Evolutionary conservation across 2,888 invertebrate genomes (phyloP).

Genomic region (Dasysyrphus albostriatus): DNA sequence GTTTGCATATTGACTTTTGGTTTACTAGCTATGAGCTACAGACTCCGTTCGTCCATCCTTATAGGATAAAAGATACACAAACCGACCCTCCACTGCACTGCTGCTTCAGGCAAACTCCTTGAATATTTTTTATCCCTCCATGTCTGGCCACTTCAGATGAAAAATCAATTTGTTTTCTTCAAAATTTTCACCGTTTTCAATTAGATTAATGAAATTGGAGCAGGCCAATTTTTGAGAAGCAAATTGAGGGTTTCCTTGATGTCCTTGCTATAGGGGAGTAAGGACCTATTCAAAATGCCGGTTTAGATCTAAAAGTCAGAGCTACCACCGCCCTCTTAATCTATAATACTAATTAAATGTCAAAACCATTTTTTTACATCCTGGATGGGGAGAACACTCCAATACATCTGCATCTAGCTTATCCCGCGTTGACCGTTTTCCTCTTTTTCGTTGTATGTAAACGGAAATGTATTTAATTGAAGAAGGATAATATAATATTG

Average conservation of each 20-base stretch:
- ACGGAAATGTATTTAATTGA: conserved; percentile 66
- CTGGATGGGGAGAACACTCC: background rate
- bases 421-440: conserved; percentile 25
- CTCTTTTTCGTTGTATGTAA: background rate
- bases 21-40: conserved; percentile 4
- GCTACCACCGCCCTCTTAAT: conserved; percentile 23
- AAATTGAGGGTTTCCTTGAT: conserved; percentile 8
- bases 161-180: conserved; percentile 71
- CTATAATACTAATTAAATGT: conserved; percentile 68
- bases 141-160: conserved; percentile 49
- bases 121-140: background rate
- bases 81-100: background rate
- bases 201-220: conserved; percentile 74
- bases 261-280: background rate
- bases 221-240: conserved; percentile 58
- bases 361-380: conserved; percentile 45
- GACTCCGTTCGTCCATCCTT: conserved; percentile 3
- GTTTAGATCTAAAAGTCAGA: background rate
- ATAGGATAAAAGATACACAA: background rate
- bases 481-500: conserved; percentile 63
- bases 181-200: conserved; percentile 64
- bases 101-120: conserved; percentile 5
- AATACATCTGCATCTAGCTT: conserved; percentile 16
- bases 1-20: conserved; percentile 42
- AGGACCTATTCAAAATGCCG: conserved; percentile 7